Percentiles rank a stretch among this genome's conserved stretches.
Conservation (phyloP, 2,888 invertebrate genomes). For the Oscheius onirici region DNA sequence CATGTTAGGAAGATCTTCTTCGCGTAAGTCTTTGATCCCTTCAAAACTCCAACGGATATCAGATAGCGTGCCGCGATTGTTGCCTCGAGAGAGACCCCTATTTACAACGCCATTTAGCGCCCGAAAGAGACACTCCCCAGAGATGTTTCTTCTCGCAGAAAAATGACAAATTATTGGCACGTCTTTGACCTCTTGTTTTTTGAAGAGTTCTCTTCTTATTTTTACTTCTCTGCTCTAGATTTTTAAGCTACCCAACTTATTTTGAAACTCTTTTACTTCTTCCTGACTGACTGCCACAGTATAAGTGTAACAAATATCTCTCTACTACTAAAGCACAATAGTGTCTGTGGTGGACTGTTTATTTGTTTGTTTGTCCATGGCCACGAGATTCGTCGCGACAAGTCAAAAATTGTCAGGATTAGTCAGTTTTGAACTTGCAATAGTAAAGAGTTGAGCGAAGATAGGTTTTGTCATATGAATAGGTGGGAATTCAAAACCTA, state of each 20-base stretch:
- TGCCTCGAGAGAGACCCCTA: constrained; percentile 8
- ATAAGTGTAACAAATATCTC: too few species aligned
- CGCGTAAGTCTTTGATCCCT: constrained; percentile 24
- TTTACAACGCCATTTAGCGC: constrained; percentile 27
- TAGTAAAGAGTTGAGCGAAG: too few species aligned
- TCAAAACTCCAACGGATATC: neutral
- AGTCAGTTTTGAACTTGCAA: too few species aligned
- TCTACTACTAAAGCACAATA: too few species aligned
- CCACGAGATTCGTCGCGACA: too few species aligned
- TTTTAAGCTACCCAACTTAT: neutral
- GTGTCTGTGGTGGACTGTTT: too few species aligned
- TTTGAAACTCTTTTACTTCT: too few species aligned
- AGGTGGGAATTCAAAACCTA: too few species aligned
- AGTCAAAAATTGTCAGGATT: too few species aligned
- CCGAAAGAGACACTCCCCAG: neutral
- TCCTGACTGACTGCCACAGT: too few species aligned
- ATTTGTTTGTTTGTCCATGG: too few species aligned
- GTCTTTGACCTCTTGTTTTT: neutral
- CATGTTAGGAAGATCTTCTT: constrained; percentile 15
- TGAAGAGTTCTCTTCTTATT: neutral
- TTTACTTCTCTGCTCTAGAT: neutral
- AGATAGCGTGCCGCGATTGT: constrained; percentile 1
- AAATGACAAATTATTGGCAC: constrained; percentile 3
- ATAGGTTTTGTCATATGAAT: too few species aligned
- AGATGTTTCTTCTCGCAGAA: constrained; percentile 12